Conservation (phyloP, 2,797 vertebrate genomes). For the Meriones psammophilus region DNA sequence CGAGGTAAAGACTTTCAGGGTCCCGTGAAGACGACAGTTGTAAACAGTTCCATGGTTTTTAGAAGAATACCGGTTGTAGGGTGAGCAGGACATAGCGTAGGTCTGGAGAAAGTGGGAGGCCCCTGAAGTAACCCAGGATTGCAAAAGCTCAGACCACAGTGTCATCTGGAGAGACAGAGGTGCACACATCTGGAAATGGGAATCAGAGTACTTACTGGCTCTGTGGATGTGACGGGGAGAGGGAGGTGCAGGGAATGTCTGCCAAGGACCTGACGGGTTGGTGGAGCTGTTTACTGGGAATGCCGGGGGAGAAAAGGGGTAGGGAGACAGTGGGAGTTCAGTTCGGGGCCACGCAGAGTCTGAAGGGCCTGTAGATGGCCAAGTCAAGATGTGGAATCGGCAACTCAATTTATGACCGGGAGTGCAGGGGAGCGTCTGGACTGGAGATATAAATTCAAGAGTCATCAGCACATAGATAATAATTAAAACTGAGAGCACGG, state of each 20-base stretch:
- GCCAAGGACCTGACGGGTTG: conserved; percentile 61
- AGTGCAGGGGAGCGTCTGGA: conserved; percentile 68
- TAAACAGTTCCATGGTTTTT: background rate
- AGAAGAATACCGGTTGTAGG: conserved; percentile 24
- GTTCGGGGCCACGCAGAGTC: conserved; percentile 67
- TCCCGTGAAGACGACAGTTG: background rate
- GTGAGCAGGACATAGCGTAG: background rate
- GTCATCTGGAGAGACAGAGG: conserved; percentile 48
- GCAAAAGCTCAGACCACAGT: background rate
- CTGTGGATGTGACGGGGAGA: background rate
- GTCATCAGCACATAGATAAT: conserved; percentile 78
- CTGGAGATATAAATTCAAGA: conserved; percentile 77
- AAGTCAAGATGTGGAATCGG: conserved; percentile 74
- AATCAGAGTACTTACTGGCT: conserved; percentile 27
- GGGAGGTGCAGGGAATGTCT: conserved; percentile 2
- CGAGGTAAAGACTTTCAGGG: background rate
- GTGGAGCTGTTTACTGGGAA: conserved; percentile 56
- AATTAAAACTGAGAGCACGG: conserved; percentile 80
- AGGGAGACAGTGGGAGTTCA: conserved; percentile 75
- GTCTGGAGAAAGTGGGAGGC: background rate
- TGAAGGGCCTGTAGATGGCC: conserved; percentile 73
- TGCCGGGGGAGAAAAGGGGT: conserved; percentile 62
- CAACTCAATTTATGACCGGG: conserved; percentile 77
- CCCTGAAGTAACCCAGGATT: conserved; percentile 12
- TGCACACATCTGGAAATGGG: conserved; percentile 59